Base-by-base conservation (phyloP, 2,113 vertebrate species). In the Gavia stellata region DNA sequence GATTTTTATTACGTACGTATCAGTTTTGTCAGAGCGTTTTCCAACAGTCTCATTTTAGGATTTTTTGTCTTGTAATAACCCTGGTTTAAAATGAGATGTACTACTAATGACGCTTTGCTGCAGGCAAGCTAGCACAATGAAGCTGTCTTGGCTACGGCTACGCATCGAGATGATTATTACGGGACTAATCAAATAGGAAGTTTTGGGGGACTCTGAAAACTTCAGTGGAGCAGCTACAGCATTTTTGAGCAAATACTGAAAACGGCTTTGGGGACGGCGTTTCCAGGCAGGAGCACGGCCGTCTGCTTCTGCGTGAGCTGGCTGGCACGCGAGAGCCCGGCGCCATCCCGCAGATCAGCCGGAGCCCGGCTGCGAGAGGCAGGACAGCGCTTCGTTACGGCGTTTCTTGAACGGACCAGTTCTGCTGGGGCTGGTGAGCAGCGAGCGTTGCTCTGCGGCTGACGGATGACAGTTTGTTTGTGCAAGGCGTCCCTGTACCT, bases 331-430 rank as follows among this genome's bases (percentile, higher is more conserved):
- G 20, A 63, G n/a, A 67, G 36, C 19, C 24, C 68, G 44, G 42
- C 49, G 61, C 53, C 34, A 7, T 42, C 53, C 67, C 17, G 33
- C 31, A n/a, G 47, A 33, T 40, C 61, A 38, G 36, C 70, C 4
- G 8, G 17, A 85, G 5, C 33, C 56, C 2, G 2, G 10, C 33
- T 9, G 73, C 4, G 66, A n/a, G 24, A 18, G 49, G 45, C 67
- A 61, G n/a, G 23, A 34, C 29, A 47, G 70, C 15, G 2, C 56
- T 29, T 31, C 21, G 3, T n/a, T 33, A 10, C 7, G 23, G 52
- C 7, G 25, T 29, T 59, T 24, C 1, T 17, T 15, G 75, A 52
- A 29, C 26, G 4, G 7, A 2, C 15, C 1, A 4, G 15, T 49
- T 40, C 58, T 34, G 63, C 77, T 26, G 1, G 1, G 19, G 44